Base-by-base conservation (phyloP, 2,888 invertebrate species). In the Torymus texanus region DNA sequence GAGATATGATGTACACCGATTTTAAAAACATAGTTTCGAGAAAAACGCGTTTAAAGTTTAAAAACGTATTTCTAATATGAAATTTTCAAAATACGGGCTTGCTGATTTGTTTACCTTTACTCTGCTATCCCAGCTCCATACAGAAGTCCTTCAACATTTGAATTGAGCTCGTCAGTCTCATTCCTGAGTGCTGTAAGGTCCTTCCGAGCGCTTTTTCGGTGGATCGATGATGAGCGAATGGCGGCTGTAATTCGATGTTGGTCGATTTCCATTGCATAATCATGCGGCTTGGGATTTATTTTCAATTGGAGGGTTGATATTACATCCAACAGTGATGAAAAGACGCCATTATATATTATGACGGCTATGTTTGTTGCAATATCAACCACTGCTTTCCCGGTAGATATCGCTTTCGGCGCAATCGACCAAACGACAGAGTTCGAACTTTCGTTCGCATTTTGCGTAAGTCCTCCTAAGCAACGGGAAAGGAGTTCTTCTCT, bases 41-140 rank as follows among this genome's bases (percentile, higher is more conserved):
- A 56, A 56, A 56, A 56, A 56, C n/a, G 56, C 56, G 56, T 56
- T 56, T n/a, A 56, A 13, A 56, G 11, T n/a, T 56, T 14, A 14
- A n/a, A 14, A n/a, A n/a, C n/a, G n/a, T n/a, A n/a, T n/a, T n/a
- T n/a, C n/a, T n/a, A n/a, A n/a, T n/a, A n/a, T n/a, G n/a, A 56
- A 56, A 56, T 56, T 14, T 56, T 56, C 56, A 13, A 56, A 56
- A 56, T 56, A 14, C n/a, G 11, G n/a, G n/a, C 56, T 56, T 56
- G 11, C 5, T 56, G n/a, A 56, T 56, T 56, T 13, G 11, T 56
- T 56, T 56, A 56, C n/a, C 56, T 56, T 56, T 56, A 10, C n/a
- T 56, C 56, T 14, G 56, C n/a, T n/a, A n/a, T 56, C 56, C 56
- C 56, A 56, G 56, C 56, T 14, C n/a, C 56, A n/a, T 56, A 56